Evolutionary conservation across 2,888 invertebrate genomes (phyloP).

Genomic region (Gerris lacustris): DNA sequence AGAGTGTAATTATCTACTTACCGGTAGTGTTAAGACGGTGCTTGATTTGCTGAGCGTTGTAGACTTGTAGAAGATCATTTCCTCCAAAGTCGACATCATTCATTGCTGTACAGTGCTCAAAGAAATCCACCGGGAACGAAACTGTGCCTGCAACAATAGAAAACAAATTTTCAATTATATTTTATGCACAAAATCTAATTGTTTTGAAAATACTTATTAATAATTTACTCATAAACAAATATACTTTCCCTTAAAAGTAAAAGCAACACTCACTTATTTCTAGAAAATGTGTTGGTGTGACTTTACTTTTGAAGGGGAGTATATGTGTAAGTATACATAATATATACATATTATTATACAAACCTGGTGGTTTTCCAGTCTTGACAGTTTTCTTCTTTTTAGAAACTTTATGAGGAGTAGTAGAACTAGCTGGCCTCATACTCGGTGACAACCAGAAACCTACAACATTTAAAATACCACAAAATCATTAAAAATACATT

Average conservation of each 20-base stretch:
- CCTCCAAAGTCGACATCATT: slow-evolving; percentile 91
- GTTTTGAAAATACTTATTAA: neutral
- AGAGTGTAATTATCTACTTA: slow-evolving; percentile 19
- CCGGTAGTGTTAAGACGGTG: slow-evolving; percentile 65
- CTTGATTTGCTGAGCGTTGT: slow-evolving; percentile 86
- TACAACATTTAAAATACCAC: slow-evolving; percentile 19
- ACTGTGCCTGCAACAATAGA: slow-evolving; percentile 43
- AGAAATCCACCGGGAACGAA: slow-evolving; percentile 88
- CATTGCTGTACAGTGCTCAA: slow-evolving; percentile 85
- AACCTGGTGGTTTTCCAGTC: slow-evolving; percentile 46
- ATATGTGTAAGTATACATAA: too few relatives aligned
- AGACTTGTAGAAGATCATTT: slow-evolving; percentile 85
- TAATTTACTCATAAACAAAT: neutral
- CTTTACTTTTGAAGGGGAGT: too few relatives aligned
- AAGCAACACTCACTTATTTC: too few relatives aligned
- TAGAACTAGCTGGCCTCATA: slow-evolving; percentile 49
- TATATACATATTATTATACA: slow-evolving; percentile 10
- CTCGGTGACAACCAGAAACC: slow-evolving; percentile 55
- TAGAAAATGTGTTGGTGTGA: too few relatives aligned
- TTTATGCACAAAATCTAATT: neutral
- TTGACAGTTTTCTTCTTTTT: slow-evolving; percentile 50
- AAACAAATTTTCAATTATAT: slow-evolving; percentile 8
- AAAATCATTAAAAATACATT: too few relatives aligned
- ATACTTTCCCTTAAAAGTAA: neutral
- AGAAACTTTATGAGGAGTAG: slow-evolving; percentile 46